A percentile compares a stretch with the other conserved stretches of the same genome.
phyloP scores from a whole-genome alignment of 2,888 invertebrate genomes.

The Nasonovia ribisnigri region DNA sequence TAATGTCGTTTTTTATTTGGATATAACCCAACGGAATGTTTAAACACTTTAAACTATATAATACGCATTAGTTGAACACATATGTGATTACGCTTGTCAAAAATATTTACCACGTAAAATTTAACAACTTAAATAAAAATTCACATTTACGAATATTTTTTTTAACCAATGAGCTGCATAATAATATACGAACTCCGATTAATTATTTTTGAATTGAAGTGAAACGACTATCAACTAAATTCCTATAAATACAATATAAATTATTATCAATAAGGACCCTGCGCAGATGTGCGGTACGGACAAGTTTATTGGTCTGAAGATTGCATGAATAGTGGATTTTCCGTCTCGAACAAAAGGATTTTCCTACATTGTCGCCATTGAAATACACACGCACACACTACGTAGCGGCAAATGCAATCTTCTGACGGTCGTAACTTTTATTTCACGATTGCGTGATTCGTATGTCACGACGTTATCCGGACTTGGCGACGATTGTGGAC shows the following conservation, averaged over 20 bases:
- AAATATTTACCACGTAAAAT: background rate
- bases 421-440: background rate
- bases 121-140: background rate
- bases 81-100: background rate
- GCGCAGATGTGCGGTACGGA: background rate
- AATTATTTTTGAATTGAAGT: background rate
- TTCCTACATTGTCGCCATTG: background rate
- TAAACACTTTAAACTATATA: background rate
- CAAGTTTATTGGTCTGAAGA: background rate
- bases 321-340: background rate
- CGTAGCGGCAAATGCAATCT: background rate
- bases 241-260: background rate
- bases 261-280: background rate
- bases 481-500: background rate
- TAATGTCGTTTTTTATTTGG: slow-evolving; percentile 9
- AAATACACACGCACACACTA: background rate
- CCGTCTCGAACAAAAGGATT: background rate
- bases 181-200: background rate
- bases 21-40: background rate
- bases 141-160: background rate
- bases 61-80: background rate
- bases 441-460: background rate
- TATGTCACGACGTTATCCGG: background rate
- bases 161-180: background rate
- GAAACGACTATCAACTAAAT: background rate